Evolutionary conservation across 2,797 vertebrate species (phyloP), one percentile per base, ranked within the genome.

Genomic region (Anguilla pacifica): DNA sequence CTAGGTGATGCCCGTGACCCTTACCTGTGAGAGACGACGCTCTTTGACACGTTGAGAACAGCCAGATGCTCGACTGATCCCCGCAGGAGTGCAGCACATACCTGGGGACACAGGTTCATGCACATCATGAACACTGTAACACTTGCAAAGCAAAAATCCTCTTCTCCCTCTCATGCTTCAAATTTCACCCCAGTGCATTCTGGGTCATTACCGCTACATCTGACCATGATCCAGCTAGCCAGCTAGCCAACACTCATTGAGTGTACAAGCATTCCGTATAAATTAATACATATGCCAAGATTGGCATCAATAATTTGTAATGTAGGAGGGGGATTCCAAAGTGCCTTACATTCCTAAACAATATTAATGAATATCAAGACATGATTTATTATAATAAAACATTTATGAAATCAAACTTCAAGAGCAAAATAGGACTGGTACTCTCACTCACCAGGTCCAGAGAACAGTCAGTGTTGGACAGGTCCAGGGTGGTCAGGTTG

Each of bases 391-490:
- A 22, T 79, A 4, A 35, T 49, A 53, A 87, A 79, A 59, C 11
- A 83, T 70, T 6, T 53, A 83, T 17, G n/a, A 31, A 19, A 74
- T 74, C 31, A 74, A 19, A 43, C 5, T 25, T 19, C 6, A 49
- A 0, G 13, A 28, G 61, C 43, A 28, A 6, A 70, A 22, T 17
- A 59, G 84, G 19, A 39, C 31, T 19, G 55, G n/a, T 6, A 6
- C 17, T 64, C 13, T 25, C 74, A 67, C 92, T 90, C 93, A 99
- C 98, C 97, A 96, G 96, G 88, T 99, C 98, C 89, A 99, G 94
- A 0, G 97, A 96, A 90, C 98, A 97, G 92, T 99, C 98, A 0
- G 97, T 98, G 93, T 96, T 97, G 86, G 98, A 99, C 91, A 99
- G 94, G 92, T 99, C 98, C 95, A 99, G 94, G 31, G 96, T 96